These are phyloP conservation scores for Fistularia tabacaria DNA, from an alignment of 2,797 vertebrate species.

Conservation along the genomic window DNA sequence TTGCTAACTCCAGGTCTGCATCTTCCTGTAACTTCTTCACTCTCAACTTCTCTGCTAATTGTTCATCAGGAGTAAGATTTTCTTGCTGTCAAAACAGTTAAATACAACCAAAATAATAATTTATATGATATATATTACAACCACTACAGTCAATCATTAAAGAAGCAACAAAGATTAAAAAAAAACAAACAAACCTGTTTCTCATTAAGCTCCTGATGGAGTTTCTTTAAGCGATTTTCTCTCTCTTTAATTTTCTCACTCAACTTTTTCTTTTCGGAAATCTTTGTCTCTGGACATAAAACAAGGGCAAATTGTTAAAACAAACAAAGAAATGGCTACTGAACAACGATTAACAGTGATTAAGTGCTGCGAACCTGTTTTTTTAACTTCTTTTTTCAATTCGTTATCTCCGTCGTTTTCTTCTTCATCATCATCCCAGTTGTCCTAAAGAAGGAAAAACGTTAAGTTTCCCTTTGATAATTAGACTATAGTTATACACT, in stretches of 20 bases:
- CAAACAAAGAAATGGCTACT: neutral
- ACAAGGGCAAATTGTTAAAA: neutral
- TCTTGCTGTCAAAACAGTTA: conserved; percentile 69
- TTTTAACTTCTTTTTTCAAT: conserved; percentile 72
- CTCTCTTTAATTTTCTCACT: conserved; percentile 95
- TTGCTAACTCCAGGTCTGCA: conserved; percentile 90
- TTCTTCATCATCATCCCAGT: conserved; percentile 97
- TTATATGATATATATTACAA: neutral
- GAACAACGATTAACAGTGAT: neutral
- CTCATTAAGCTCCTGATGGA: conserved; percentile 69
- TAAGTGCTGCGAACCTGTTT: conserved; percentile 71
- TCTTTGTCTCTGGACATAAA: conserved; percentile 78
- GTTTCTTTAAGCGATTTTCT: conserved; percentile 85
- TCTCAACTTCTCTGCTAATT: conserved; percentile 85
- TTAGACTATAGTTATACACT: no score
- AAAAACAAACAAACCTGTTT: conserved; percentile 64
- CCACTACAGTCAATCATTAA: neutral
- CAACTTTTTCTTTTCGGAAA: conserved; percentile 94
- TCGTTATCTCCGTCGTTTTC: conserved; percentile 72
- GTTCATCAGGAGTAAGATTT: conserved; percentile 81
- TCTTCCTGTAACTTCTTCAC: conserved; percentile 93
- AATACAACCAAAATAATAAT: neutral
- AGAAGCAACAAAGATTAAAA: neutral
- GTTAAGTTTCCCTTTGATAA: no score
- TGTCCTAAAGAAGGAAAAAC: conserved; percentile 78